These are phyloP conservation scores for Palythoa caribaeorum DNA, from an alignment of 92 coral and sea anemone genomes.

Conservation along the genomic window DNA sequence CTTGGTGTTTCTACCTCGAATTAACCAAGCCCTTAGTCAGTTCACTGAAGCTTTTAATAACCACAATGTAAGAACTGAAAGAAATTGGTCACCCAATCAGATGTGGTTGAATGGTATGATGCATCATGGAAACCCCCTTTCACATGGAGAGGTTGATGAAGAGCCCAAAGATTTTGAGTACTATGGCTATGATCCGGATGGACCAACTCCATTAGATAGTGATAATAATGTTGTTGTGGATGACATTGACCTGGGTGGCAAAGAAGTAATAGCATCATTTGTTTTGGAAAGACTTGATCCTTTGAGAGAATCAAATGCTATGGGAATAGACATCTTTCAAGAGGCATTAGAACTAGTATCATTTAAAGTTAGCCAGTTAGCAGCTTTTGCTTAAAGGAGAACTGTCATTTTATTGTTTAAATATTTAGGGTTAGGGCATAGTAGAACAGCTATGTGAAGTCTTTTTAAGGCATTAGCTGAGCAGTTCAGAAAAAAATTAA, in stretches of 20 bases:
- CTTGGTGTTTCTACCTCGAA: conserved; percentile 44
- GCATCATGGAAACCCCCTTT: conserved; percentile 19
- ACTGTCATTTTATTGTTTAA: no score
- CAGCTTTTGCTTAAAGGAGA: no score
- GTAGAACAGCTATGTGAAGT: no score
- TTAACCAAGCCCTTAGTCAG: conserved; percentile 33
- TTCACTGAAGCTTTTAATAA: conserved; percentile 40
- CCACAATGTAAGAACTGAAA: conserved; percentile 46
- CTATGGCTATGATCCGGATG: conserved; percentile 25
- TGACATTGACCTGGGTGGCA: background rate
- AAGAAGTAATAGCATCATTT: background rate
- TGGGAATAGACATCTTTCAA: conserved; percentile 28
- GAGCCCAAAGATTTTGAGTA: conserved; percentile 26
- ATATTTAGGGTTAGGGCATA: background rate
- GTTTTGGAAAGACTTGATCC: background rate
- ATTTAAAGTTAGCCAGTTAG: conserved; percentile 18
- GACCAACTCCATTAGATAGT: conserved; percentile 13
- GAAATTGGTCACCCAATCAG: conserved; percentile 39
- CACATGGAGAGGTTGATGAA: conserved; percentile 36
- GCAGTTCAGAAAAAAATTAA: no score
- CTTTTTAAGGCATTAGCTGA: no score
- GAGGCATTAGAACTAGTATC: conserved; percentile 50
- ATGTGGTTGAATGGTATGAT: conserved; percentile 42
- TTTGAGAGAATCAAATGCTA: background rate
- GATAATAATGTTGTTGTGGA: conserved; percentile 26